Percentiles rank a stretch among this genome's conserved stretches.
Evolutionary conservation across 2,888 invertebrate genomes (phyloP).

Genomic region (Mechanitis mazaeus): DNA sequence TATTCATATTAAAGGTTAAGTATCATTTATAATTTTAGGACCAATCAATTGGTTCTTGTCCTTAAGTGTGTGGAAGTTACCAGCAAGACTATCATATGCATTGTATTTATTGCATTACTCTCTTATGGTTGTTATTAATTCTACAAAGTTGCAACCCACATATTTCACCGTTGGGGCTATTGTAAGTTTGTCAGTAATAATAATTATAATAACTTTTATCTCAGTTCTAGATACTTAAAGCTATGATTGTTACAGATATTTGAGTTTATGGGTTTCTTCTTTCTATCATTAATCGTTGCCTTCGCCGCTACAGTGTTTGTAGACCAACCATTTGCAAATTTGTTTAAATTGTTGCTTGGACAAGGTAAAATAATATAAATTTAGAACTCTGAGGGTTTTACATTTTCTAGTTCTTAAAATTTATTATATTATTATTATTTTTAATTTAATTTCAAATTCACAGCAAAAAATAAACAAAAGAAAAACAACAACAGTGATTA

Average conservation of each 20-base stretch:
- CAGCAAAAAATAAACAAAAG: too few species aligned
- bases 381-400: too few species aligned
- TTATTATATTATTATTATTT: too few species aligned
- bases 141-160: background rate
- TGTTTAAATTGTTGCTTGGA: constrained; percentile 32
- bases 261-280: constrained; percentile 31
- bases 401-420: too few species aligned
- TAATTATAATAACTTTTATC: constrained; percentile 11
- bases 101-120: constrained; percentile 73
- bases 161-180: constrained; percentile 2
- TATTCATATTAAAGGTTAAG: too few species aligned
- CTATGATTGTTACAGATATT: constrained; percentile 30
- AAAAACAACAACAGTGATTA: too few species aligned
- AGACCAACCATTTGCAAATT: constrained; percentile 36
- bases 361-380: background rate
- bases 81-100: constrained; percentile 71
- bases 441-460: too few species aligned
- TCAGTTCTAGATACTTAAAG: too few species aligned
- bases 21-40: constrained; percentile 35
- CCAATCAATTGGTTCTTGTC: constrained; percentile 66
- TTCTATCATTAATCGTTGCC: constrained; percentile 28
- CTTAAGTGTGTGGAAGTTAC: constrained; percentile 63
- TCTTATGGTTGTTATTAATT: constrained; percentile 37
- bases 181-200: background rate
- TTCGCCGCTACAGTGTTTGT: constrained; percentile 32